Evolutionary conservation across 2,888 invertebrate genomes (phyloP), one percentile per base, ranked within the genome.

Genomic region (Meandrusa payeni): DNA sequence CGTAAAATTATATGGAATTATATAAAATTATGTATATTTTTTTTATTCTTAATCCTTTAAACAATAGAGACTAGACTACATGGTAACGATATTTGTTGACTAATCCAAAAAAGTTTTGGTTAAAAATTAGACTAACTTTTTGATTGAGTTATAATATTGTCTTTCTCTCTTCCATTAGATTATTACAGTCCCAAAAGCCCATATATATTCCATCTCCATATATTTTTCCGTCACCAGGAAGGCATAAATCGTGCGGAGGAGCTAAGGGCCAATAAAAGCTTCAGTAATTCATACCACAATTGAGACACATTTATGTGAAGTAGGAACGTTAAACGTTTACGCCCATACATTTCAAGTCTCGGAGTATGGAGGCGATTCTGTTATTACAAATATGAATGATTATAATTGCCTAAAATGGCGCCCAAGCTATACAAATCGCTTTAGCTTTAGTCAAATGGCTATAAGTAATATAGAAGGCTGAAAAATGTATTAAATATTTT

Each of bases 301-400:
- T 17, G 9, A 23, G 23, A 15, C 24, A 36, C 29, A 29, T 37
- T 37, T 37, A 27, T 28, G 5, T 7, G 24, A 10, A 36, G 23
- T 36, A 12, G 28, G n/a, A 34, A 24, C 24, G 42, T 29, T 15
- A 24, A 34, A 15, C 12, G 34, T 29, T 41, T 22, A 29, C 28
- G 23, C 28, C 10, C 23, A 42, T 26, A 41, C 27, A 26, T 32
- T 41, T 11, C 24, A 22, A 23, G 19, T 3, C 7, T 22, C 23
- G 41, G 7, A 6, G 6, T 11, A 15, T 9, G 24, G 22, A 24
- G 29, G 40, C 39, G 34, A 34, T 22, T 22, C 36, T 27, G 32
- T 23, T 51, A 50, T 52, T 52, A 50, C 43, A 13, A 7, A 41
- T 34, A 52, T 54, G 52, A 55, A 38, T 46, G 50, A 57, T 55